phyloP scores from a whole-genome alignment of 2,113 vertebrate genomes.

The Pelmatolapia mariae region DNA sequence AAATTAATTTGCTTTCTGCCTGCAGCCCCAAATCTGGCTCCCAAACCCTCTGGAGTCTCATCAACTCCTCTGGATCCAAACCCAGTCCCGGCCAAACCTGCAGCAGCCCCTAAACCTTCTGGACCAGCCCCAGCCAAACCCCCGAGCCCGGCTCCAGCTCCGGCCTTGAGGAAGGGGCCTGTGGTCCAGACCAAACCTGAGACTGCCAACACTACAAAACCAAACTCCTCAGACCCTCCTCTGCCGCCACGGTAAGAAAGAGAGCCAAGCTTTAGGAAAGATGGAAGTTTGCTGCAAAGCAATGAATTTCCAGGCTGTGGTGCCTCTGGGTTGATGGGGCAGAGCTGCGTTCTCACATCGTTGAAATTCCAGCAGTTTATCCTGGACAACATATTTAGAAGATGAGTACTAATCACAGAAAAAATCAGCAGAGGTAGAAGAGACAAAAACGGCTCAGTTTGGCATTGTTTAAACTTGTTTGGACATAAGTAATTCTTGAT shows the following conservation, averaged over 20 bases:
- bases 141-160: background rate
- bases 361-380: background rate
- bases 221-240: slow-evolving; percentile 22
- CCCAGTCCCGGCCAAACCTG: slow-evolving; percentile 19
- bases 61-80: background rate
- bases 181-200: slow-evolving; percentile 5
- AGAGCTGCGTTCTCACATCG: background rate
- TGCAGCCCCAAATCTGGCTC: slow-evolving; percentile 19
- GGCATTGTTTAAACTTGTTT: background rate
- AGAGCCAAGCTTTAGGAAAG: fast-evolving
- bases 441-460: background rate
- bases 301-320: background rate
- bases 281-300: background rate
- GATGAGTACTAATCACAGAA: fast-evolving
- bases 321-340: background rate
- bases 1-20: background rate
- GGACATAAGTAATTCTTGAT: background rate
- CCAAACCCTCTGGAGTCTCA: background rate
- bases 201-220: background rate
- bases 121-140: background rate
- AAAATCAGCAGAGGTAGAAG: background rate
- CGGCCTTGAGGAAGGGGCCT: slow-evolving; percentile 20
- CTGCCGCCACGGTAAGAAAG: slow-evolving; percentile 48
- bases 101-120: slow-evolving; percentile 12
- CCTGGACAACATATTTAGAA: background rate